Percentiles rank a stretch among this genome's conserved stretches.
These are phyloP conservation scores for Rhipidura dahli DNA, from an alignment of 2,113 vertebrate species.

Conservation along the genomic window DNA sequence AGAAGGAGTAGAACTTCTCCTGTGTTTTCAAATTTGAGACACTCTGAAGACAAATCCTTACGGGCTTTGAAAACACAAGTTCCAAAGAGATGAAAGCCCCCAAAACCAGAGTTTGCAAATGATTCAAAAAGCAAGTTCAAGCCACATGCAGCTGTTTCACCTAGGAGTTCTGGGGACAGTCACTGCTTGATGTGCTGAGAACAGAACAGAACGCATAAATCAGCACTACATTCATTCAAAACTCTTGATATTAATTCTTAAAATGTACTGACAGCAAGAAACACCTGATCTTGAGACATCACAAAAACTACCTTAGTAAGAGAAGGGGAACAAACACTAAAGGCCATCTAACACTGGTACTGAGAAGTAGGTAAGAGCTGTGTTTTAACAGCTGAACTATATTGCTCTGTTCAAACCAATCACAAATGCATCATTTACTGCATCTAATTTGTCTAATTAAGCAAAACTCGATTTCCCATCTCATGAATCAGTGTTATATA, in stretches of 20 bases:
- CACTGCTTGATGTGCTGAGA: neutral
- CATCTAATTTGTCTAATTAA: neutral
- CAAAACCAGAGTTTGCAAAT: neutral
- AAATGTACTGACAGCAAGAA: neutral
- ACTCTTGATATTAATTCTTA: neutral
- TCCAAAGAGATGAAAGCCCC: neutral
- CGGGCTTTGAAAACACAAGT: neutral
- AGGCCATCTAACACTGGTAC: neutral
- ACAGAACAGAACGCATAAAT: neutral
- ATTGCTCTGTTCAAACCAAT: neutral
- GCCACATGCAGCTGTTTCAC: neutral
- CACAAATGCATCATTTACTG: neutral
- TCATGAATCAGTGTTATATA: neutral
- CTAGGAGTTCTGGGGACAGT: neutral
- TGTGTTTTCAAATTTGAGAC: neutral
- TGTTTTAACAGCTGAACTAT: neutral
- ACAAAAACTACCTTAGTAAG: neutral
- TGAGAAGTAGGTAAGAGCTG: neutral
- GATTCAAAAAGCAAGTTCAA: neutral
- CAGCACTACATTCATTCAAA: neutral
- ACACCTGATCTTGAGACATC: neutral
- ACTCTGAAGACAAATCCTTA: neutral
- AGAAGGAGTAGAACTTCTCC: neutral
- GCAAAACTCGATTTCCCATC: neutral
- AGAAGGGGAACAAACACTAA: neutral